Conservation (phyloP, 2,113 vertebrate species). For the Hoplias malabaricus region DNA sequence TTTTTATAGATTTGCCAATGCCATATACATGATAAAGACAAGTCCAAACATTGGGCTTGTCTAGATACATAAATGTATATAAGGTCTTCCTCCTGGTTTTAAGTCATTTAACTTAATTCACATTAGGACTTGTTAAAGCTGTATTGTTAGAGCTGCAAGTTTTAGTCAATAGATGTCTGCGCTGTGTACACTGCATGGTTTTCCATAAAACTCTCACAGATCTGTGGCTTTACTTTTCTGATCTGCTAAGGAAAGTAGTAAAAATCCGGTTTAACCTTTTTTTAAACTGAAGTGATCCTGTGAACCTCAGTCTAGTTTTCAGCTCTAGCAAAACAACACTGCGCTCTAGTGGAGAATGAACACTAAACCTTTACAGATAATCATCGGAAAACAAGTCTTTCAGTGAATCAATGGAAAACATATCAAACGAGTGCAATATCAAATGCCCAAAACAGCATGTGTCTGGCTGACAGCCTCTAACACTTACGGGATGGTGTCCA, state of each 20-base stretch:
- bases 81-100: too few relatives aligned
- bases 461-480: not conserved
- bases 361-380: not conserved
- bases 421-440: not conserved
- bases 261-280: too few relatives aligned
- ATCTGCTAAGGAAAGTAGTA: too few relatives aligned
- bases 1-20: not conserved
- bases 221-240: too few relatives aligned
- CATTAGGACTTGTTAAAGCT: too few relatives aligned
- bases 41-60: not conserved
- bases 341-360: conserved; percentile 50
- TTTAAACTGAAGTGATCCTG: not conserved
- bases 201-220: too few relatives aligned
- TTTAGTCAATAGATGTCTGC: too few relatives aligned
- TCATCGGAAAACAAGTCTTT: not conserved
- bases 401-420: not conserved
- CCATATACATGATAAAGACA: not conserved
- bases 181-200: too few relatives aligned
- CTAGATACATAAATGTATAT: too few relatives aligned
- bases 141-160: too few relatives aligned
- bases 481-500: conserved; percentile 93
- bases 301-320: not conserved
- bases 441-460: not conserved
- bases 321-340: conserved; percentile 22
- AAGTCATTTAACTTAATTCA: too few relatives aligned